Percentiles rank a stretch among this genome's conserved stretches.
Evolutionary conservation across 2,797 vertebrate species (phyloP).

Genomic region (Sparus aurata): DNA sequence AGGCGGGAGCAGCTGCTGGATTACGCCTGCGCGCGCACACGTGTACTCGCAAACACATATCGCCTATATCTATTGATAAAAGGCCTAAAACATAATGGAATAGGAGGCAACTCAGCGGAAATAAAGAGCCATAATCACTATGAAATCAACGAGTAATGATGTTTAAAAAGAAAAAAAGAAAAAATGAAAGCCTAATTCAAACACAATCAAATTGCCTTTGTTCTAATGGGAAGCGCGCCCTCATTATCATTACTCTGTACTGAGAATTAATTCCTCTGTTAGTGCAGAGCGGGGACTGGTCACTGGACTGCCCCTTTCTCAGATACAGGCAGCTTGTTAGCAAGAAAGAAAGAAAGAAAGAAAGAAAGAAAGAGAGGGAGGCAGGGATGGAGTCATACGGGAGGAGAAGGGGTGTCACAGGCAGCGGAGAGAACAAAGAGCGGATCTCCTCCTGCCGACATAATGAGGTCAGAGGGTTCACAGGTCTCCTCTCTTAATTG

Average conservation of each 20-base stretch:
- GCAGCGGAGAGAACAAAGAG: conserved; percentile 74
- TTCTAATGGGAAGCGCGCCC: conserved; percentile 37
- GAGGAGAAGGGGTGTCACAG: conserved; percentile 50
- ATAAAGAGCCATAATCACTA: conserved; percentile 12
- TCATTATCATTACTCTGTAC: conserved; percentile 34
- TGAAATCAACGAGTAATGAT: conserved; percentile 28
- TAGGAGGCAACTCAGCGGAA: conserved; percentile 9
- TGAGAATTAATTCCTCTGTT: conserved; percentile 34
- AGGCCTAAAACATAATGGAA: conserved; percentile 34
- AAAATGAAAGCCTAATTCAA: conserved; percentile 21
- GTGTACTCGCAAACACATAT: not conserved
- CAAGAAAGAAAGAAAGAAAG: not conserved
- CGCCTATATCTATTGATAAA: conserved; percentile 28
- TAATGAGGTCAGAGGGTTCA: conserved; percentile 90
- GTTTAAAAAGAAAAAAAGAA: not conserved
- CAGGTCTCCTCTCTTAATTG: conserved; percentile 64
- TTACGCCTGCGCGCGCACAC: conserved; percentile 33
- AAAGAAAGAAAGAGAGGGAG: no score
- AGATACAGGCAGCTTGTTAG: conserved; percentile 60
- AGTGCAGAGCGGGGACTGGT: conserved; percentile 15
- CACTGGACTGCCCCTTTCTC: conserved; percentile 25
- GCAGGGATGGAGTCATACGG: conserved; percentile 14
- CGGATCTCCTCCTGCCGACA: conserved; percentile 76
- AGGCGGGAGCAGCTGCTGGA: conserved; percentile 67
- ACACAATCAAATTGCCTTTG: conserved; percentile 15